phyloP scores from a whole-genome alignment of 2,113 vertebrate genomes.

The Heptranchias perlo region DNA sequence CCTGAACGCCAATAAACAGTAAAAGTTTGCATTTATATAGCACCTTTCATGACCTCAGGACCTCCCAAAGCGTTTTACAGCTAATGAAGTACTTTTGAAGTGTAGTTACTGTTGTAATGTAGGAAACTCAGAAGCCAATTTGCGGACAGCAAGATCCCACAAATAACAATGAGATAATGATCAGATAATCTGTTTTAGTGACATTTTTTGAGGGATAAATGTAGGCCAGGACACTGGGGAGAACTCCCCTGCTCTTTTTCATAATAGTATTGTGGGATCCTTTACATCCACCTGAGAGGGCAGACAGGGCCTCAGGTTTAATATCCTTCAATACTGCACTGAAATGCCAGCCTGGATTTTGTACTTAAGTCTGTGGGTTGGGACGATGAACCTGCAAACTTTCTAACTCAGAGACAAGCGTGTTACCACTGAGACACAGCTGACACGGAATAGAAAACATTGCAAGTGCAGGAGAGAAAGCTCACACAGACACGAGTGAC shows the following conservation, averaged over 20 bases:
- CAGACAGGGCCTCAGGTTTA: not conserved
- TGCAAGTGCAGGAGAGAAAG: not conserved
- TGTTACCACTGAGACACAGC: not conserved
- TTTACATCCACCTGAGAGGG: not conserved
- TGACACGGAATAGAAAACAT: too few relatives aligned
- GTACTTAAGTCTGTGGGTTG: not conserved
- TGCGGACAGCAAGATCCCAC: not conserved
- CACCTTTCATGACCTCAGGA: not conserved
- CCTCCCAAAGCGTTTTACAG: not conserved
- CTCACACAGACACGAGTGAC: not conserved
- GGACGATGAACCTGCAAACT: not conserved
- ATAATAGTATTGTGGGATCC: not conserved
- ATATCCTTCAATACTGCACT: not conserved
- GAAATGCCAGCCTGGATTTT: not conserved
- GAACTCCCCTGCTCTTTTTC: not conserved
- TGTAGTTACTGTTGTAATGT: not conserved
- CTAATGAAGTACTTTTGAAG: not conserved
- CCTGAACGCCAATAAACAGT: not conserved
- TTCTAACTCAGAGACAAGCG: not conserved
- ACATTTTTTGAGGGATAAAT: not conserved
- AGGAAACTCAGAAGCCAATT: not conserved
- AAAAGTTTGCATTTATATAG: not conserved
- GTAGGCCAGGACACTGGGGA: not conserved
- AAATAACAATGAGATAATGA: not conserved
- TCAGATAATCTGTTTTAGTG: not conserved